Conservation (phyloP, 2,113 vertebrate genomes). For the Corythoichthys haematopterus region DNA sequence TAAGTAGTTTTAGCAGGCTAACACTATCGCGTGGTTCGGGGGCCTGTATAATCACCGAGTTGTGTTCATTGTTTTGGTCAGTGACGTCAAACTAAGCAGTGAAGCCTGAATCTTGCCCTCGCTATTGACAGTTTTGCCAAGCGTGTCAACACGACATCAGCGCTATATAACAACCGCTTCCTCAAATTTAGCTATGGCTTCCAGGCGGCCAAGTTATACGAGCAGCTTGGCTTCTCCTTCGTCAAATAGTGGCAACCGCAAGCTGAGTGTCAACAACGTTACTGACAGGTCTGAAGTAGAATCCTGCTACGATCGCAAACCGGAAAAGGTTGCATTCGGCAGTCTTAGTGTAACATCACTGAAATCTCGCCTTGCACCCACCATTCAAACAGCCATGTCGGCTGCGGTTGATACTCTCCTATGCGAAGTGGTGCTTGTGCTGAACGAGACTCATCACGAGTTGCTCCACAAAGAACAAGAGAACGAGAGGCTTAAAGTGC, state of each 20-base stretch:
- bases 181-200: conserved; percentile 42
- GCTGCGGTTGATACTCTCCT: conserved; percentile 74
- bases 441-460: conserved; percentile 73
- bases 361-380: conserved; percentile 71
- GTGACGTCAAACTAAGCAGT: conserved; percentile 2
- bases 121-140: neutral
- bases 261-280: conserved; percentile 58
- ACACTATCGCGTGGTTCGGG: conserved; percentile 28
- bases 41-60: conserved; percentile 26
- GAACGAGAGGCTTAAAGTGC: conserved; percentile 72
- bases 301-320: conserved; percentile 61
- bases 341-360: conserved; percentile 68
- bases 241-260: conserved; percentile 56
- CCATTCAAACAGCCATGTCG: conserved; percentile 73
- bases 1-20: conserved; percentile 20
- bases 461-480: conserved; percentile 71
- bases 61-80: conserved; percentile 31
- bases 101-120: no score
- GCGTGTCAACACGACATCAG: neutral
- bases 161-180: conserved; percentile 7
- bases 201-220: conserved; percentile 55
- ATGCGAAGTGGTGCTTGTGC: conserved; percentile 70
- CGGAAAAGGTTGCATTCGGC: conserved; percentile 51
- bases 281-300: conserved; percentile 45
- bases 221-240: conserved; percentile 54